Evolutionary conservation across 2,797 vertebrate genomes (phyloP).

Genomic region (Sibirionetta formosa): DNA sequence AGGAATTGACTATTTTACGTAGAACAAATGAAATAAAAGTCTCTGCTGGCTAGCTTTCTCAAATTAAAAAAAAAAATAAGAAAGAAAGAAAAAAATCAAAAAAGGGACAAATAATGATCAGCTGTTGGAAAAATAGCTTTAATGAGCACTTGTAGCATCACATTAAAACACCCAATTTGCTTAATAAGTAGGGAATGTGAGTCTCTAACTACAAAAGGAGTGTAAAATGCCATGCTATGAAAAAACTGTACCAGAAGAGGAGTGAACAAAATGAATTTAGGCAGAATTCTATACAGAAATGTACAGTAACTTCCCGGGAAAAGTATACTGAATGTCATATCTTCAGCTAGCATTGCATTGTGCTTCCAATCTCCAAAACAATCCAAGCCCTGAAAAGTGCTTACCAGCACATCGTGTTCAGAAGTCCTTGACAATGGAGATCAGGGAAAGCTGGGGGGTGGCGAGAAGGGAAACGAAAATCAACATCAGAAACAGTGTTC

Average conservation of each 20-base stretch:
- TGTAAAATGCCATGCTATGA: constrained; percentile 21
- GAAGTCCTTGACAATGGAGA: background rate
- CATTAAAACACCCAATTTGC: constrained; percentile 70
- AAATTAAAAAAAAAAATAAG: background rate
- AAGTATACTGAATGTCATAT: background rate
- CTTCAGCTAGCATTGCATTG: background rate
- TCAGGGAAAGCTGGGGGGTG: background rate
- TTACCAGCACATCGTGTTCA: background rate
- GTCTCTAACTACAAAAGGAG: constrained; percentile 62
- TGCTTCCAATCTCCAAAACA: background rate
- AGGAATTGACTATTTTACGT: constrained; percentile 36
- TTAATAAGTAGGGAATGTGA: constrained; percentile 66
- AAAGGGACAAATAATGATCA: constrained; percentile 69
- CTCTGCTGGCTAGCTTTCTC: constrained; percentile 53
- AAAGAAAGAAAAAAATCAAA: background rate
- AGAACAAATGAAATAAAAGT: constrained; percentile 56
- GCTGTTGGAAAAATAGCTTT: constrained; percentile 73
- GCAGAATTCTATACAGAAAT: background rate
- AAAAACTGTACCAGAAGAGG: constrained; percentile 23
- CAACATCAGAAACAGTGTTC: background rate
- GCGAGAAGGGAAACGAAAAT: background rate
- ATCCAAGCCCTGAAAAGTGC: background rate
- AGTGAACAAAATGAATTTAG: constrained; percentile 11
- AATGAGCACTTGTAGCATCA: constrained; percentile 69
- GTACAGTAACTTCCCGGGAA: background rate